Evolutionary conservation across 1,140 invertebrate genomes (phyloP).

Genomic region (Caenorhabditis inopinata): DNA sequence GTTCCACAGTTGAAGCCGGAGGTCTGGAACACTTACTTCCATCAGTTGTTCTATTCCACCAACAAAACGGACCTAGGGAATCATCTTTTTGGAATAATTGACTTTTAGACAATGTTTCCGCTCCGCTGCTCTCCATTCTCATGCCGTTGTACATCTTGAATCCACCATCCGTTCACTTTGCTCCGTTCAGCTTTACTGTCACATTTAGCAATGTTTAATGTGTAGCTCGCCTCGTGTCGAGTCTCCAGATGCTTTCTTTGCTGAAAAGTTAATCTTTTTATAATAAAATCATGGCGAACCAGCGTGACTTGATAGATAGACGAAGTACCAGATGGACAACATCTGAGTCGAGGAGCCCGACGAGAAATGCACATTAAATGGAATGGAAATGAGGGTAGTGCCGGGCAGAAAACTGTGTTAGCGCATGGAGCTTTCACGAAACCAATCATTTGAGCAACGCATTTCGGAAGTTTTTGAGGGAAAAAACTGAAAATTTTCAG

Average conservation of each 20-base stretch:
- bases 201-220: neutral
- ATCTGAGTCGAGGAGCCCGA: too few species aligned
- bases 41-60: slow-evolving; percentile 55
- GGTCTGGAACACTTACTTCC: slow-evolving; percentile 54
- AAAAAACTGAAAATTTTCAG: too few species aligned
- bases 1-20: slow-evolving; percentile 42
- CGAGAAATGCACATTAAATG: too few species aligned
- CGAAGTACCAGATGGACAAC: slow-evolving; percentile 13
- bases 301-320: too few species aligned
- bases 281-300: neutral
- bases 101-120: too few species aligned
- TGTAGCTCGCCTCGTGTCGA: neutral
- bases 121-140: neutral
- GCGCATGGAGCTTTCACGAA: too few species aligned
- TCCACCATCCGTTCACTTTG: neutral
- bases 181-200: neutral
- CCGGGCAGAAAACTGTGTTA: too few species aligned
- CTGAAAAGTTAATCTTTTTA: too few species aligned
- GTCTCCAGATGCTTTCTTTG: neutral
- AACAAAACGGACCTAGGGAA: slow-evolving; percentile 54
- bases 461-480: too few species aligned
- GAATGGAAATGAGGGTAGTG: too few species aligned
- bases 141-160: neutral
- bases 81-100: slow-evolving; percentile 56
- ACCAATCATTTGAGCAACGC: too few species aligned